A percentile compares a stretch with the other conserved stretches of the same genome.
phyloP scores from a whole-genome alignment of 37 sponge, comb jelly and placozoan species.

The Eunapius fragilis region DNA sequence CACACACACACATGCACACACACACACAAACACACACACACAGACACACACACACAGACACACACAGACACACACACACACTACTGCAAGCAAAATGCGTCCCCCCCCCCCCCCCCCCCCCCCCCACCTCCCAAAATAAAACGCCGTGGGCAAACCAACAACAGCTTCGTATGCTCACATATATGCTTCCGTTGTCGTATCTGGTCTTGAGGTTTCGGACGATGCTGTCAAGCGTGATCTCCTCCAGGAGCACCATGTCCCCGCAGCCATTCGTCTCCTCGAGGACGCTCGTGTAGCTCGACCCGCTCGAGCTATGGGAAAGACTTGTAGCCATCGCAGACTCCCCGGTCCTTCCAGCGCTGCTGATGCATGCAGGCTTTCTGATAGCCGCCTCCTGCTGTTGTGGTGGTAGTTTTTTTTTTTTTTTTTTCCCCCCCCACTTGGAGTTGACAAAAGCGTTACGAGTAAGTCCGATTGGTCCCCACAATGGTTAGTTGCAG shows the following conservation, averaged over 20 bases:
- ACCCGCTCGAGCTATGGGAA: neutral
- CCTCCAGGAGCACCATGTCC: slow-evolving; percentile 85
- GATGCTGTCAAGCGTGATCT: slow-evolving; percentile 70
- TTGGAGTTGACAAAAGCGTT: too few relatives aligned
- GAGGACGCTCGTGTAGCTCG: slow-evolving; percentile 52
- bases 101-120: neutral
- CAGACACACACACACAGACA: neutral
- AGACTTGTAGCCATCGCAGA: neutral
- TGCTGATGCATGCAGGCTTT: neutral
- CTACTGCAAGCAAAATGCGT: neutral
- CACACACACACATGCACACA: slow-evolving; percentile 12
- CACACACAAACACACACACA: slow-evolving; percentile 10
- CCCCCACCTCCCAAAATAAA: neutral
- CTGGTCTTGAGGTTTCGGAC: slow-evolving; percentile 72
- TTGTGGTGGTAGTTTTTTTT: too few relatives aligned
- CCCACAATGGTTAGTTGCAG: too few relatives aligned
- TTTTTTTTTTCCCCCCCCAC: too few relatives aligned
- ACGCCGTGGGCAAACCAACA: too few relatives aligned
- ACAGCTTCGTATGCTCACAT: too few relatives aligned
- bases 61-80: neutral
- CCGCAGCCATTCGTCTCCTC: slow-evolving; percentile 83
- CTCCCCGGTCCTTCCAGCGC: neutral
- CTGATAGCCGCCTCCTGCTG: neutral
- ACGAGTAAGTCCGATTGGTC: too few relatives aligned
- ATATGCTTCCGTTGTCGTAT: slow-evolving; percentile 69